A percentile compares a stretch with the other conserved stretches of the same genome.
phyloP scores from a whole-genome alignment of 2,888 invertebrate genomes.

The Griposia aprilina region DNA sequence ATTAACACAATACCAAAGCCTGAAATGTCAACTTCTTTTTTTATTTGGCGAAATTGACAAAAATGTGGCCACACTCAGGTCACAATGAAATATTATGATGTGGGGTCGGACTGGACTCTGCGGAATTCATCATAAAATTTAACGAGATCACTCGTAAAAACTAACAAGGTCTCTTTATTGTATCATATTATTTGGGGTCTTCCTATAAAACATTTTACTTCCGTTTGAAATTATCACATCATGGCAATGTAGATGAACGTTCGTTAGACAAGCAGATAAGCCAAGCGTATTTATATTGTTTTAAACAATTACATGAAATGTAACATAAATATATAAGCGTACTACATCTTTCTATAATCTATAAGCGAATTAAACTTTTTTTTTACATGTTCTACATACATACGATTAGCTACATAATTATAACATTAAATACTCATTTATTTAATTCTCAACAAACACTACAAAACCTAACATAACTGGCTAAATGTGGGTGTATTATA shows the following conservation, averaged over 20 bases:
- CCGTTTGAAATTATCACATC: constrained; percentile 3
- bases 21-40: not conserved
- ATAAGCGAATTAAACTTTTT: not conserved
- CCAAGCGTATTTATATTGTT: not conserved
- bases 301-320: not conserved
- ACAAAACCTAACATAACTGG: not conserved
- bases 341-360: not conserved
- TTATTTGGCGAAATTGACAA: not conserved
- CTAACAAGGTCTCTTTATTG: constrained; percentile 70
- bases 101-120: constrained; percentile 11
- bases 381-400: no score
- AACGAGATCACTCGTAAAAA: constrained; percentile 70
- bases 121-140: constrained; percentile 46
- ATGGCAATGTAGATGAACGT: not conserved
- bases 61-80: constrained; percentile 3
- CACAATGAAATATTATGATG: constrained; percentile 33
- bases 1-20: constrained; percentile 1
- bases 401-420: no score
- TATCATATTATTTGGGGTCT: constrained; percentile 29
- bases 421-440: no score
- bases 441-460: not conserved
- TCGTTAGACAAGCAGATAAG: not conserved
- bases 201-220: constrained; percentile 7
- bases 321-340: not conserved
- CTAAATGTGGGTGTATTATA: not conserved